phyloP scores from a whole-genome alignment of 2,888 invertebrate species.

The Conistra vaccinii region DNA sequence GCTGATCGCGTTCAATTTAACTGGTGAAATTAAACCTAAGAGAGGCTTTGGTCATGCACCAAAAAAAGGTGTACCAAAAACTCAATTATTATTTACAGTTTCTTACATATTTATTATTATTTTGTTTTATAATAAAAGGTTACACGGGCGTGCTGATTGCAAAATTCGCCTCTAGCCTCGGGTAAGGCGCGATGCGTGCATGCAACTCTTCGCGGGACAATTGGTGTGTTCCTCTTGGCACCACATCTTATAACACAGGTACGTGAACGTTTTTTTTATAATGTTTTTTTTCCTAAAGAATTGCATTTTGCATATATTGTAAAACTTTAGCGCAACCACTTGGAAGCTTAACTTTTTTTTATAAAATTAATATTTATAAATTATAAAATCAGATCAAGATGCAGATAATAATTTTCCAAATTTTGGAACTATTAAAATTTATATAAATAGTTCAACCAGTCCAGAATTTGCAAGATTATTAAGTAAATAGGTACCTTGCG shows the following conservation, averaged over 20 bases:
- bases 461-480: neutral
- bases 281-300: neutral
- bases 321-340: neutral
- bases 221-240: conserved; percentile 57
- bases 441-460: conserved; percentile 73
- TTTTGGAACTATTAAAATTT: no score
- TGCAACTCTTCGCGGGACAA: conserved; percentile 46
- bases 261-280: neutral
- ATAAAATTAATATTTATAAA: conserved; percentile 84
- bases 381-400: conserved; percentile 93
- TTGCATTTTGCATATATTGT: neutral
- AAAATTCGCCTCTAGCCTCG: conserved; percentile 68
- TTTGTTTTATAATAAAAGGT: conserved; percentile 60
- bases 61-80: conserved; percentile 14
- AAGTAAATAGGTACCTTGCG: no score
- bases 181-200: conserved; percentile 56
- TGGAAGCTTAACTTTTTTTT: conserved; percentile 53
- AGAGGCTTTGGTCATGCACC: neutral
- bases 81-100: conserved; percentile 27
- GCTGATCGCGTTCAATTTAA: neutral
- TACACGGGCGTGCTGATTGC: conserved; percentile 70
- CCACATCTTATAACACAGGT: conserved; percentile 28
- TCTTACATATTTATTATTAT: conserved; percentile 51
- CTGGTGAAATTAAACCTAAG: neutral
- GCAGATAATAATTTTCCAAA: conserved; percentile 93